phyloP scores from a whole-genome alignment of 1,140 invertebrate species.

The Brachystomella parvula region DNA sequence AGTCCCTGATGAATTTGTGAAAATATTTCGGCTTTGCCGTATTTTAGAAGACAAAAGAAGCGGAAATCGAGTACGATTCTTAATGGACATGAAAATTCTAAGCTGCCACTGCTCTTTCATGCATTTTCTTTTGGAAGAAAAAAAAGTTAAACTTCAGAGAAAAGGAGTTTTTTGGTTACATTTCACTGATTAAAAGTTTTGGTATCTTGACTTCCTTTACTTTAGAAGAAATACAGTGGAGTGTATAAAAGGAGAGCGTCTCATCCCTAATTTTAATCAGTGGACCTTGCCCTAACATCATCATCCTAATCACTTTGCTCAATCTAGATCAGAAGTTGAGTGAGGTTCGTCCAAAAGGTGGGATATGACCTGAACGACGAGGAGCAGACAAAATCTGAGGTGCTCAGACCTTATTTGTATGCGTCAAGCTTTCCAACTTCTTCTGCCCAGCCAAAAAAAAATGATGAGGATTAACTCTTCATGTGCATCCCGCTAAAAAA shows the following conservation, averaged over 20 bases:
- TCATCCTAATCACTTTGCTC: not conserved
- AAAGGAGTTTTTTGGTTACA: not conserved
- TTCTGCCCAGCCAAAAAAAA: too few relatives aligned
- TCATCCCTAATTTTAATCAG: not conserved
- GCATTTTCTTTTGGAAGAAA: not conserved
- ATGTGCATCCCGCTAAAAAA: not conserved
- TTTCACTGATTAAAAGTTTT: not conserved
- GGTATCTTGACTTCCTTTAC: not conserved
- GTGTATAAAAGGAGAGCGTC: not conserved
- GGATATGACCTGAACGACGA: not conserved
- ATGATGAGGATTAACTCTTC: too few relatives aligned
- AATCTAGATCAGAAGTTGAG: not conserved
- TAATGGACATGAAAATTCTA: too few relatives aligned
- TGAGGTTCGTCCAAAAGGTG: not conserved
- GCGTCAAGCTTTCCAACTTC: not conserved
- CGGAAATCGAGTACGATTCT: too few relatives aligned
- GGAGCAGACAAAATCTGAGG: not conserved
- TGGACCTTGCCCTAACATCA: conserved; percentile 1
- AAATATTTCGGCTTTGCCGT: too few relatives aligned
- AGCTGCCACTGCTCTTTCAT: not conserved
- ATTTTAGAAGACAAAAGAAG: too few relatives aligned
- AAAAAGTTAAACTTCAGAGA: not conserved
- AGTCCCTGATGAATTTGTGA: too few relatives aligned
- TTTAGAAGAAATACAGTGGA: not conserved
- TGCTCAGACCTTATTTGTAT: not conserved